A percentile compares a stretch with the other conserved stretches of the same genome.
Conservation (phyloP, 2,797 vertebrate species). For the Crenichthys baileyi region DNA sequence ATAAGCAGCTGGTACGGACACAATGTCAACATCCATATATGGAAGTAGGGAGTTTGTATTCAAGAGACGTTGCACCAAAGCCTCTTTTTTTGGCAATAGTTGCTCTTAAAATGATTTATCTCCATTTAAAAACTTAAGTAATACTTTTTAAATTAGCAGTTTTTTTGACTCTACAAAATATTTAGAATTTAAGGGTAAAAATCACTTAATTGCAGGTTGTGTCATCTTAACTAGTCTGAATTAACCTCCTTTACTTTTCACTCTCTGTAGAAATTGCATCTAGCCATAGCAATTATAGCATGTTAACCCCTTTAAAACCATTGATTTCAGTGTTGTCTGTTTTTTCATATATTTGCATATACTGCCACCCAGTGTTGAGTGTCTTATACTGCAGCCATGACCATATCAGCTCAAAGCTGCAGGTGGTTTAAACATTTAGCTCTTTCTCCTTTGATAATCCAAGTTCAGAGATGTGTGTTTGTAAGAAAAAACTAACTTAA, state of each 20-base stretch:
- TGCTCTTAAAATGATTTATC: neutral
- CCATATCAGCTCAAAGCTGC: neutral
- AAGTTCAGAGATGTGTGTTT: neutral
- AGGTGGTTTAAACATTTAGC: neutral
- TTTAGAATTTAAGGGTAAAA: constrained; percentile 1
- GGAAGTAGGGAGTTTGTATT: neutral
- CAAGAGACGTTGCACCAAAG: neutral
- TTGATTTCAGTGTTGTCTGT: neutral
- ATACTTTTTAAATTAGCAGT: neutral
- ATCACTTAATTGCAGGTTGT: constrained; percentile 3
- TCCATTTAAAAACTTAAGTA: neutral
- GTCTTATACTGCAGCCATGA: constrained; percentile 39
- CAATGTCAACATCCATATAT: too few relatives aligned
- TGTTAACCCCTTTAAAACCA: neutral
- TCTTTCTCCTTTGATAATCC: neutral
- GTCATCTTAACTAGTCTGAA: neutral
- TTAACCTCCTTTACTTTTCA: constrained; percentile 23
- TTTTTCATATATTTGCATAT: constrained; percentile 10
- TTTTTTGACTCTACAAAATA: neutral
- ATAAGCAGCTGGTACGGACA: too few relatives aligned
- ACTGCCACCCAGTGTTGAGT: constrained; percentile 64
- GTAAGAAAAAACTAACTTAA: neutral
- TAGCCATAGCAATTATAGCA: constrained; percentile 27
- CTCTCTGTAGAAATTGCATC: constrained; percentile 7
- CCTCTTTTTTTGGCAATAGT: neutral